These are phyloP conservation scores for Picus viridis DNA, from an alignment of 2,797 vertebrate genomes.

Conservation along the genomic window DNA sequence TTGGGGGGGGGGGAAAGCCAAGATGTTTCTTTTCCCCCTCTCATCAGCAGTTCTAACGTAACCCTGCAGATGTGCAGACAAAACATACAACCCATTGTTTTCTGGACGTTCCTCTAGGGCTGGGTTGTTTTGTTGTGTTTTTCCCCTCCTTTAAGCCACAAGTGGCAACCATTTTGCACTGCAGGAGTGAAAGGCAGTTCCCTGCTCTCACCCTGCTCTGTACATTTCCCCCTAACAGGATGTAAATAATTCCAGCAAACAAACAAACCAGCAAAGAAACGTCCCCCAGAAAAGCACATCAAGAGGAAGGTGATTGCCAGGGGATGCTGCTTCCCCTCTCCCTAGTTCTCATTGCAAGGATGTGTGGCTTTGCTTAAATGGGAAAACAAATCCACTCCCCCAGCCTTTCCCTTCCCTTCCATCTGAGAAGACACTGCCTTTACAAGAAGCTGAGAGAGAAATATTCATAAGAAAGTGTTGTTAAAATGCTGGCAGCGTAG, in stretches of 20 bases:
- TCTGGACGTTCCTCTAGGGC: not conserved
- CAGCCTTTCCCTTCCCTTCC: not conserved
- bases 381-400: constrained; percentile 48
- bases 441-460: constrained; percentile 30
- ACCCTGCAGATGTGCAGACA: not conserved
- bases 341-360: constrained; percentile 8
- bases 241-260: constrained; percentile 46
- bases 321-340: constrained; percentile 2
- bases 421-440: not conserved
- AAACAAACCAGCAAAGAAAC: not conserved
- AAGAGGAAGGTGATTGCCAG: not conserved
- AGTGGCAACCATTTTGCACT: constrained; percentile 17
- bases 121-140: not conserved
- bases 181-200: not conserved
- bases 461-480: constrained; percentile 47
- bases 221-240: constrained; percentile 33
- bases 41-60: not conserved
- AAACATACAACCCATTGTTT: not conserved
- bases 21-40: not conserved
- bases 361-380: constrained; percentile 41
- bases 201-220: constrained; percentile 1
- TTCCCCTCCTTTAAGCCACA: not conserved
- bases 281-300: not conserved
- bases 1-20: not conserved
- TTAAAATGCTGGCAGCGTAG: constrained; percentile 15